These are phyloP conservation scores for Chironomus striatipennis DNA, from an alignment of 1,140 invertebrate species.

Conservation along the genomic window DNA sequence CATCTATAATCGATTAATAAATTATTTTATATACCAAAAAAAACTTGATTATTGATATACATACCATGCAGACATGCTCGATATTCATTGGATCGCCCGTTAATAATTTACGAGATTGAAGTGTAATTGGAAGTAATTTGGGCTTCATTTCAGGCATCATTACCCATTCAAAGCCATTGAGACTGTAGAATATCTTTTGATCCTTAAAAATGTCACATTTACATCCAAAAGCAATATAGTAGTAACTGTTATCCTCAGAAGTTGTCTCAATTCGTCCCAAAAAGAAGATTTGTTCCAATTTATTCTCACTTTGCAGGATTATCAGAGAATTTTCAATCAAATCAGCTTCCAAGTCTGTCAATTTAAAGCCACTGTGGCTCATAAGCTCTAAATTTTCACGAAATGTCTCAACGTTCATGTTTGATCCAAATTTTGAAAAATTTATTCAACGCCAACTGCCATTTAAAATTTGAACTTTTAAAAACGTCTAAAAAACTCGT, in stretches of 20 bases:
- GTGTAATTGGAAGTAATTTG: slow-evolving; percentile 48
- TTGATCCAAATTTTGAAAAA: background rate
- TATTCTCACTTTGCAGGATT: slow-evolving; percentile 63
- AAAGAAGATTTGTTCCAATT: slow-evolving; percentile 61
- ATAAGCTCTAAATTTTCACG: slow-evolving; percentile 24
- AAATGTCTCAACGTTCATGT: background rate
- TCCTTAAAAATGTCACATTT: slow-evolving; percentile 54
- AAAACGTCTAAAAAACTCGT: no score
- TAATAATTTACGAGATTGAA: slow-evolving; percentile 44
- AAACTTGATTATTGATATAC: background rate
- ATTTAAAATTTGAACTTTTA: no score
- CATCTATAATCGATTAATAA: slow-evolving; percentile 30
- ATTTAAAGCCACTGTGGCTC: background rate
- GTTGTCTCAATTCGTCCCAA: slow-evolving; percentile 60
- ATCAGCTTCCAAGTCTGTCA: slow-evolving; percentile 36
- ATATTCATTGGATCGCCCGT: slow-evolving; percentile 48
- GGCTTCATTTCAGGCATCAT: slow-evolving; percentile 52
- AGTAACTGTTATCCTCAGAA: slow-evolving; percentile 33
- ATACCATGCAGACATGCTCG: slow-evolving; percentile 41
- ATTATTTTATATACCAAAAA: background rate
- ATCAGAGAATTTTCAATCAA: slow-evolving; percentile 59
- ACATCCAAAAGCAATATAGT: slow-evolving; percentile 64
- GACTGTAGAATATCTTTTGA: slow-evolving; percentile 60
- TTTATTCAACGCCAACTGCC: background rate
- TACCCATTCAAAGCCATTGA: slow-evolving; percentile 58